Evolutionary conservation across 2,888 invertebrate species (phyloP).

Genomic region (Iselma pallidipennis): DNA sequence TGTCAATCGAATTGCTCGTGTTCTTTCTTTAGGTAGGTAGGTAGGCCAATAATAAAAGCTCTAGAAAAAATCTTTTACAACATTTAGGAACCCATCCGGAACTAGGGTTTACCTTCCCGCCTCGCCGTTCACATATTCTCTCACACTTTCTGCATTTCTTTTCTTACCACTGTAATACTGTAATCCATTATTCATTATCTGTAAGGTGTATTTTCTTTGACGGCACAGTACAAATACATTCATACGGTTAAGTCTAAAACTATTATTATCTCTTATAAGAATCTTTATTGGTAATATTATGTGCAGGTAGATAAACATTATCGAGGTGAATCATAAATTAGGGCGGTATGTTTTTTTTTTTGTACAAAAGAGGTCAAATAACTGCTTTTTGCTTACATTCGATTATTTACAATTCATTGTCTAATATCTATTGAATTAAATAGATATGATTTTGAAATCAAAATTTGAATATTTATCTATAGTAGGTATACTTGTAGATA

Average conservation of each 20-base stretch:
- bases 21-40: too few species aligned
- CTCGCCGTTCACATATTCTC: too few species aligned
- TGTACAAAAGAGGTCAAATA: neutral
- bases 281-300: neutral
- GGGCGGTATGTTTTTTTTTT: neutral
- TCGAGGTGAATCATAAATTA: neutral
- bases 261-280: neutral
- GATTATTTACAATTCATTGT: neutral
- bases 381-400: neutral
- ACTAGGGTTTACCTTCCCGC: too few species aligned
- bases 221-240: neutral
- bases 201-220: neutral
- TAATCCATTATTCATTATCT: neutral
- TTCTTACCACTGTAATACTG: too few species aligned
- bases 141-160: too few species aligned
- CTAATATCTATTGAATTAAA: too few species aligned
- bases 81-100: too few species aligned
- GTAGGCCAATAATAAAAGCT: too few species aligned
- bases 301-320: neutral
- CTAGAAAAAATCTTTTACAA: too few species aligned
- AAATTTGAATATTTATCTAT: constrained; percentile 1
- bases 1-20: too few species aligned
- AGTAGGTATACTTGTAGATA: neutral
- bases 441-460: neutral
- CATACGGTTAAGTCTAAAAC: neutral